Evolutionary conservation across 2,113 vertebrate genomes (phyloP).

Genomic region (Microtus ochrogaster): DNA sequence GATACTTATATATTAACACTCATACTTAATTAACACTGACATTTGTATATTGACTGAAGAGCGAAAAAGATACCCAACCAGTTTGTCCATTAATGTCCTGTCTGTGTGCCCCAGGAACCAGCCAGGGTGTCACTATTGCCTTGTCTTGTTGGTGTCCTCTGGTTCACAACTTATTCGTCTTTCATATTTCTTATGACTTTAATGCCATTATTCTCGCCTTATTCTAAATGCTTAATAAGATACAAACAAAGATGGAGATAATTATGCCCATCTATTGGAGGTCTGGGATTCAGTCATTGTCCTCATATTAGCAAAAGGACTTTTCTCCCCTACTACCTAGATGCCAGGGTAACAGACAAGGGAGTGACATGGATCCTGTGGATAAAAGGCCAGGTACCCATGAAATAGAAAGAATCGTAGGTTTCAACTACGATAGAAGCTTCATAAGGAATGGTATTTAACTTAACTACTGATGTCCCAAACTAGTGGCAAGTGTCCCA

Average conservation of each 20-base stretch:
- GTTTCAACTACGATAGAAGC: background rate
- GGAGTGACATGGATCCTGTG: rapidly evolving
- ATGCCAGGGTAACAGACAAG: background rate
- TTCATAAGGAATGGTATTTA: background rate
- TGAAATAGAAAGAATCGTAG: background rate
- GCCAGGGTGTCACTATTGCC: background rate
- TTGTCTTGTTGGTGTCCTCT: background rate
- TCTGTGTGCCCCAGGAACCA: background rate
- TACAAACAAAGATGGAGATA: background rate
- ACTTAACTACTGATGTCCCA: background rate
- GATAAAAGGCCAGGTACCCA: background rate
- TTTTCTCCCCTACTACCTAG: background rate
- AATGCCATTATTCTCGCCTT: background rate
- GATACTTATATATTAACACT: background rate
- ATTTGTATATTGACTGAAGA: background rate
- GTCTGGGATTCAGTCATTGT: background rate
- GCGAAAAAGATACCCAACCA: background rate
- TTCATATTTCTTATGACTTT: slow-evolving; percentile 16
- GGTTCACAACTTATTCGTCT: background rate
- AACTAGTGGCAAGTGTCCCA: background rate
- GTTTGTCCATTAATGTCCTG: background rate
- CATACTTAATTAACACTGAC: background rate
- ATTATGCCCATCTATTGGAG: background rate
- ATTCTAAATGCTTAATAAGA: background rate
- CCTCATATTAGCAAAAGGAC: background rate